Evolutionary conservation across 2,888 invertebrate species (phyloP).

Genomic region (Hyppa rectilinea): DNA sequence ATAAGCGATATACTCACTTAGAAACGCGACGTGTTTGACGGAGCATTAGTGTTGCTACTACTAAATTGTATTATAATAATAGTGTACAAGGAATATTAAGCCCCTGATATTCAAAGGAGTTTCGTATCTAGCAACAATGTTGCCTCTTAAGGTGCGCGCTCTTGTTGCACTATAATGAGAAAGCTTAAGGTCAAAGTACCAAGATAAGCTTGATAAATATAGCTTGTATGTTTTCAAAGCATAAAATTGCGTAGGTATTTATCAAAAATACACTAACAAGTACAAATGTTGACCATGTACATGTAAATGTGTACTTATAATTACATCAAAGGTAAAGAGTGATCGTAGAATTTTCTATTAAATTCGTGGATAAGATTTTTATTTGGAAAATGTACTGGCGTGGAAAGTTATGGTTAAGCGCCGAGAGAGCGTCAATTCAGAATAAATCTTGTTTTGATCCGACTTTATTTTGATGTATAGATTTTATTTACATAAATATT

Average conservation of each 20-base stretch:
- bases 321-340: slow-evolving; percentile 28
- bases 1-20: slow-evolving; percentile 13
- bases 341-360: slow-evolving; percentile 26
- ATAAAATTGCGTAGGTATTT: slow-evolving; percentile 19
- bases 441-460: slow-evolving; percentile 20
- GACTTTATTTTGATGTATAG: slow-evolving; percentile 4
- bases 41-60: slow-evolving; percentile 6
- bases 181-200: slow-evolving; percentile 17
- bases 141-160: slow-evolving; percentile 16
- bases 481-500: slow-evolving; percentile 11
- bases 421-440: neutral
- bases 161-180: slow-evolving; percentile 37
- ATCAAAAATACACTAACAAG: slow-evolving; percentile 7
- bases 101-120: slow-evolving; percentile 26
- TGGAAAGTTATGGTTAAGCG: slow-evolving; percentile 7
- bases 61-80: slow-evolving; percentile 28
- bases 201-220: slow-evolving; percentile 50
- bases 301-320: too few species aligned
- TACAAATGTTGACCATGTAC: too few species aligned
- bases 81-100: slow-evolving; percentile 34
- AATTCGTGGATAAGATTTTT: slow-evolving; percentile 13
- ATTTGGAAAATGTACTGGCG: slow-evolving; percentile 3
- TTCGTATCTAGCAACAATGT: slow-evolving; percentile 27
- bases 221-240: slow-evolving; percentile 17
- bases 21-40: slow-evolving; percentile 6